Evolutionary conservation across 2,888 invertebrate genomes (phyloP).

Genomic region (Isoperla grammatica): DNA sequence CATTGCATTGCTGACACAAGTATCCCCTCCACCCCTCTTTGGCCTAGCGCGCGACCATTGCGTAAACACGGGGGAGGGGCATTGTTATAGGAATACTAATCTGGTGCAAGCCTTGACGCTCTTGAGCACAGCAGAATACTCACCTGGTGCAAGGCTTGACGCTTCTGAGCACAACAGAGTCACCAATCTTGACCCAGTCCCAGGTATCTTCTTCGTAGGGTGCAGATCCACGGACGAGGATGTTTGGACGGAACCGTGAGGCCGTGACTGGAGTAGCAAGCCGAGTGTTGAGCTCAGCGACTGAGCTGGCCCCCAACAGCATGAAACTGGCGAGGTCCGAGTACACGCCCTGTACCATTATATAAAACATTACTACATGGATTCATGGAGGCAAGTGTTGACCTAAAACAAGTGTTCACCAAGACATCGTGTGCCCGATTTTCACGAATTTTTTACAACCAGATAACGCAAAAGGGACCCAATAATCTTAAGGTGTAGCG

Average conservation of each 20-base stretch:
- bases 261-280: slow-evolving; percentile 35
- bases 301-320: slow-evolving; percentile 38
- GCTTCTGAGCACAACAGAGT: slow-evolving; percentile 35
- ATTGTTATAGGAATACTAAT: too few relatives aligned
- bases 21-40: too few relatives aligned
- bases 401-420: too few relatives aligned
- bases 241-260: slow-evolving; percentile 41
- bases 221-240: slow-evolving; percentile 37
- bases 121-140: slow-evolving; percentile 33
- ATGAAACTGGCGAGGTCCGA: slow-evolving; percentile 40
- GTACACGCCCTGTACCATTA: slow-evolving; percentile 28
- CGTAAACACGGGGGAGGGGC: too few relatives aligned
- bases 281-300: slow-evolving; percentile 38
- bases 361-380: too few relatives aligned
- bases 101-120: slow-evolving; percentile 40
- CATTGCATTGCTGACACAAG: too few relatives aligned
- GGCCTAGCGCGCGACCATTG: too few relatives aligned
- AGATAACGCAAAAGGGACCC: too few relatives aligned
- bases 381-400: too few relatives aligned
- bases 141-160: slow-evolving; percentile 41
- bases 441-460: too few relatives aligned
- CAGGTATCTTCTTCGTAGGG: slow-evolving; percentile 39
- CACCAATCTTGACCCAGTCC: slow-evolving; percentile 40
- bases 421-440: too few relatives aligned
- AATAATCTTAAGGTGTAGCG: too few relatives aligned